phyloP scores from a whole-genome alignment of 2,113 vertebrate species.

The Pteruthius melanotis region DNA sequence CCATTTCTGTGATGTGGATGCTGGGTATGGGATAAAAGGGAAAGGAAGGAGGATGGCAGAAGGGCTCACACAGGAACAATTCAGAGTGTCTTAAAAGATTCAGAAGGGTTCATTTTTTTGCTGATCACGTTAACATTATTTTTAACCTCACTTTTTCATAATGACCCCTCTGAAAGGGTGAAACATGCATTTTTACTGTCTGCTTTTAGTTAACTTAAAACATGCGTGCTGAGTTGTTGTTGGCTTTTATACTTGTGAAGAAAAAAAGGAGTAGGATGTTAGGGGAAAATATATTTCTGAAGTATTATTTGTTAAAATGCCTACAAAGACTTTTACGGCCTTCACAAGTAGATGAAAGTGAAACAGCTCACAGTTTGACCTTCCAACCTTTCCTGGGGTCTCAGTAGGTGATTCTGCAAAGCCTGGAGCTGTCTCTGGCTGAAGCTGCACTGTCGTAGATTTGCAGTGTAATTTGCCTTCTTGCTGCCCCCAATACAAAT shows the following conservation, averaged over 20 bases:
- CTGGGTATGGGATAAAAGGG: neutral
- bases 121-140: conserved; percentile 19
- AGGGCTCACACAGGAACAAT: neutral
- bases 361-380: conserved; percentile 29
- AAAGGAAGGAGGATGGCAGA: neutral
- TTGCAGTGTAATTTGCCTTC: neutral
- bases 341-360: conserved; percentile 44
- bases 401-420: conserved; percentile 20
- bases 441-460: neutral
- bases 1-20: neutral
- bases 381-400: conserved; percentile 3
- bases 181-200: conserved; percentile 7
- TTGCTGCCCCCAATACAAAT: neutral
- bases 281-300: conserved; percentile 25
- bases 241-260: conserved; percentile 23
- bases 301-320: conserved; percentile 45
- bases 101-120: conserved; percentile 10
- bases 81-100: conserved; percentile 8
- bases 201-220: conserved; percentile 40
- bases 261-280: conserved; percentile 8
- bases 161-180: conserved; percentile 42
- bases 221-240: conserved; percentile 38
- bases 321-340: neutral
- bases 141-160: conserved; percentile 45
- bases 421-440: neutral